These are phyloP conservation scores for Eulacestoma nigropectus DNA, from an alignment of 2,113 vertebrate genomes.

Conservation along the genomic window DNA sequence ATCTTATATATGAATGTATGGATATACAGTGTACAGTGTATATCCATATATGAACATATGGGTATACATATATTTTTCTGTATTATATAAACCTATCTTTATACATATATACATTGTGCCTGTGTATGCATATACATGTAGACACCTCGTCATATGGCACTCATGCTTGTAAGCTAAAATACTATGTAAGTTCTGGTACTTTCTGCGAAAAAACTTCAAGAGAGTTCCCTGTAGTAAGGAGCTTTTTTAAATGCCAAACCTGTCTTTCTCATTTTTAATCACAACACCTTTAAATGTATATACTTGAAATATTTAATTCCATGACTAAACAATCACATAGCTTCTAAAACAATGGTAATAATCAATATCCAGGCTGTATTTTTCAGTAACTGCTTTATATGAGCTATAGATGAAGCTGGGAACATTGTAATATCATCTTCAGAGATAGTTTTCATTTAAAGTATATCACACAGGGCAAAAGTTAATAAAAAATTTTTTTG, in stretches of 20 bases:
- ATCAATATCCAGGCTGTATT: not conserved
- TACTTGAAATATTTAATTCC: not conserved
- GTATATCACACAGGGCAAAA: not conserved
- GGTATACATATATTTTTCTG: not conserved
- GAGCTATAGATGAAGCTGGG: not conserved
- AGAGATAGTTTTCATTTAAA: conserved; percentile 8
- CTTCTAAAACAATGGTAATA: not conserved
- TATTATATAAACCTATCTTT: not conserved
- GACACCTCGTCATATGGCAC: not conserved
- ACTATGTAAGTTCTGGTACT: not conserved
- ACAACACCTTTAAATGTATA: not conserved
- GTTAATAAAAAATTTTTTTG: too few species aligned
- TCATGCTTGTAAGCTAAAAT: not conserved
- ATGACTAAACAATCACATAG: not conserved
- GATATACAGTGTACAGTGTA: not conserved
- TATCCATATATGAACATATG: not conserved
- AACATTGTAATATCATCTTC: not conserved
- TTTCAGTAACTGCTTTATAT: not conserved
- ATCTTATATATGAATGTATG: not conserved
- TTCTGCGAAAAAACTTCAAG: not conserved
- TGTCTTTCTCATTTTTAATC: not conserved
- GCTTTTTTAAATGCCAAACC: not conserved
- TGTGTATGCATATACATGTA: not conserved
- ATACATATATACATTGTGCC: not conserved
- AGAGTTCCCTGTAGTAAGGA: not conserved